phyloP scores from a whole-genome alignment of 2,113 vertebrate species.

The Albula goreensis region DNA sequence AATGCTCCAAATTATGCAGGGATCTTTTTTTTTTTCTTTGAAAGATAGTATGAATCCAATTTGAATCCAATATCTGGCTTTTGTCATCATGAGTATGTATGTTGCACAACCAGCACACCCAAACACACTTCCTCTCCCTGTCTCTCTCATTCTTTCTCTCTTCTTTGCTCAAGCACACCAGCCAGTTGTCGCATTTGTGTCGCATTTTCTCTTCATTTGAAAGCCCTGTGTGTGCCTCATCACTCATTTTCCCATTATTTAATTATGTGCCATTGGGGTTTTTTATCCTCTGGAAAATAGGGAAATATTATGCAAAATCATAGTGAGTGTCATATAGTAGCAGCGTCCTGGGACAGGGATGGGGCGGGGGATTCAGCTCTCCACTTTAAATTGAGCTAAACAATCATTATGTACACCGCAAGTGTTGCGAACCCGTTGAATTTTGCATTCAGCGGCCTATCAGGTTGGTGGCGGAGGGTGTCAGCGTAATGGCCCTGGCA shows the following conservation, averaged over 20 bases:
- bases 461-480: neutral
- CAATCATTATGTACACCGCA: neutral
- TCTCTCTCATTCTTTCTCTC: neutral
- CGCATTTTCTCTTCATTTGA: slow-evolving; percentile 24
- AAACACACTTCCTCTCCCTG: neutral
- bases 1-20: neutral
- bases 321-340: neutral
- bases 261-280: neutral
- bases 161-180: neutral
- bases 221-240: neutral
- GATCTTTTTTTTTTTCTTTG: neutral
- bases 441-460: neutral
- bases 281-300: neutral
- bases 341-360: neutral
- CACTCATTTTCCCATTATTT: neutral
- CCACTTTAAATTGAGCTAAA: neutral
- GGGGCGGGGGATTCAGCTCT: neutral
- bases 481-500: neutral
- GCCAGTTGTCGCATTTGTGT: neutral
- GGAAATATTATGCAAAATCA: neutral
- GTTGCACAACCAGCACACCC: neutral
- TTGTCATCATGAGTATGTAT: neutral
- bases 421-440: neutral
- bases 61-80: neutral
- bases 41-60: neutral